Base-by-base conservation (phyloP, 2,797 vertebrate species). In the Macrochelys suwanniensis region DNA sequence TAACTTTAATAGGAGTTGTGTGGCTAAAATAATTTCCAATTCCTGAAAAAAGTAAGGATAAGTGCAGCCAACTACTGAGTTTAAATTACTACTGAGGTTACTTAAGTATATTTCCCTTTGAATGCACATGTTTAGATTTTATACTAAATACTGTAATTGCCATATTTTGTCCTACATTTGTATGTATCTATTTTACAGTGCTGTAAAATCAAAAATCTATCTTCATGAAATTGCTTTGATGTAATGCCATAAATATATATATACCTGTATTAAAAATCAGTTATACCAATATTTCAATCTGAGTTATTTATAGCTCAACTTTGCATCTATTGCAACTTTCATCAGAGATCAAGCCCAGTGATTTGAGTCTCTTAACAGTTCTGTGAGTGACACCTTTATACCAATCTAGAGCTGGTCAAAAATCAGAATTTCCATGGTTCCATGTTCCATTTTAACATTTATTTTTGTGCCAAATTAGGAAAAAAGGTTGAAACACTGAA, bases 161-260 rank as follows among this genome's bases (percentile, higher is more conserved):
- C 87, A 82, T 94, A 93, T 98, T 97, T 96, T 98, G 89, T 94
- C 95, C 74, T 82, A 90, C 82, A 25, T 96, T 51, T 89, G 91
- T 97, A 93, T 97, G 95, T 97, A 97, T 96, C 85, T 97, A 80
- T 94, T 97, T 71, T 95, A 91, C 87, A 93, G 87, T 91, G 53
- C 49, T 94, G 77, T 96, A 94, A 95, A 94, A 92, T 95, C 83
- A 65, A 79, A 84, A 93, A 50, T 82, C 31, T 90, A 87, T 82
- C 89, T 96, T 96, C 89, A 84, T 94, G 95, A 97, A 97, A 93
- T 82, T 95, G 89, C 91, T 96, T 97, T 94, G 74, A 93, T 87
- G 77, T 81, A 92, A 68, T 97, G 92, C 82, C 92, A 96, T 65
- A 49, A 65, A 59, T 59, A 78, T 76, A 82, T 93, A 85, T 89